Percentiles rank a stretch among this genome's conserved stretches.
Evolutionary conservation across 2,888 invertebrate genomes (phyloP).

Genomic region (Spilarctia lutea): DNA sequence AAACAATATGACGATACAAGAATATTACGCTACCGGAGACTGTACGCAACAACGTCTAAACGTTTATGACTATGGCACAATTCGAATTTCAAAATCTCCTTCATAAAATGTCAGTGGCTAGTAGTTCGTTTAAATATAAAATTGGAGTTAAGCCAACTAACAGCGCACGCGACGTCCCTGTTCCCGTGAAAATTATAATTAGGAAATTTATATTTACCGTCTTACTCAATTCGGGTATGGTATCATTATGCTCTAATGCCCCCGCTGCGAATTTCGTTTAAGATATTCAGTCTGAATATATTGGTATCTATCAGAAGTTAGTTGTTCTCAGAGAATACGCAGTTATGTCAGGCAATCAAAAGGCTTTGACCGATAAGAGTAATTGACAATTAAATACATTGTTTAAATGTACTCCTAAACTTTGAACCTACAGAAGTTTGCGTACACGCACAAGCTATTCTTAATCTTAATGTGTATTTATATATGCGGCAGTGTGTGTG

Average conservation of each 20-base stretch:
- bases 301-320: background rate
- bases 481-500: background rate
- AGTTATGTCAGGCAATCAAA: background rate
- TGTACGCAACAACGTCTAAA: slow-evolving; percentile 11
- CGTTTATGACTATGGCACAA: slow-evolving; percentile 48
- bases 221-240: slow-evolving; percentile 60
- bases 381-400: background rate
- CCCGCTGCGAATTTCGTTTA: slow-evolving; percentile 19
- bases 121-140: slow-evolving; percentile 75
- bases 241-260: slow-evolving; percentile 38
- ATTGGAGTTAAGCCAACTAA: slow-evolving; percentile 73
- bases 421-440: background rate
- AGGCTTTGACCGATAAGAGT: background rate
- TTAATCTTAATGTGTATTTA: background rate
- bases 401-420: background rate
- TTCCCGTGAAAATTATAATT: slow-evolving; percentile 83
- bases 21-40: background rate
- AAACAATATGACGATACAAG: background rate
- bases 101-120: slow-evolving; percentile 71
- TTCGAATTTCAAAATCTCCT: slow-evolving; percentile 62
- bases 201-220: slow-evolving; percentile 76
- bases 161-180: slow-evolving; percentile 67
- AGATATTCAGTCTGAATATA: slow-evolving; percentile 7
- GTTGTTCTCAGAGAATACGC: background rate
- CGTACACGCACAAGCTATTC: background rate